Conservation (phyloP, 2,888 invertebrate species). For the Allolobophora icterica region DNA sequence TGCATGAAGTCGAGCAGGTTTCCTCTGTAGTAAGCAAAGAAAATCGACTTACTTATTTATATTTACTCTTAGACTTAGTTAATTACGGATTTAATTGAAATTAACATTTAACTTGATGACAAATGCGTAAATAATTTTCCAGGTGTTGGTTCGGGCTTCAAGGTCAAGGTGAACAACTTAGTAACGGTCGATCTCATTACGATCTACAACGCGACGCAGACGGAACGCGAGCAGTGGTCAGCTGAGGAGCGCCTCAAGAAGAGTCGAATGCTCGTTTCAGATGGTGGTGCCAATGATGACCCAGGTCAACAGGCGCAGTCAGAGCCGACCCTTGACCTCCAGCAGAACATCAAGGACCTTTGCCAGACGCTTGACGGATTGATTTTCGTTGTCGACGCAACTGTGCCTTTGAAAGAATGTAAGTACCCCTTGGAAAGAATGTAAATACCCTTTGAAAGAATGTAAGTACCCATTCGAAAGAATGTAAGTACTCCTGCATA, state of each 20-base stretch:
- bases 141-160: slow-evolving; percentile 46
- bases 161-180: slow-evolving; percentile 39
- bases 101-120: too few species aligned
- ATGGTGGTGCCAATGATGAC: slow-evolving; percentile 9
- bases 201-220: slow-evolving; percentile 45
- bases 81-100: not conserved
- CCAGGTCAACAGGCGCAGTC: slow-evolving; percentile 9
- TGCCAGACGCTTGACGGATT: slow-evolving; percentile 60
- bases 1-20: too few species aligned
- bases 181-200: slow-evolving; percentile 45
- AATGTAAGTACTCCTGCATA: too few species aligned
- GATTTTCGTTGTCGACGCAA: slow-evolving; percentile 61
- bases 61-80: too few species aligned
- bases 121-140: not conserved
- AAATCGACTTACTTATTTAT: too few species aligned
- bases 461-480: slow-evolving; percentile 42
- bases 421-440: slow-evolving; percentile 19
- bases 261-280: slow-evolving; percentile 51
- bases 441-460: slow-evolving; percentile 42
- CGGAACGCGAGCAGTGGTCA: slow-evolving; percentile 41
- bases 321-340: slow-evolving; percentile 49
- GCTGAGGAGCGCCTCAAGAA: slow-evolving; percentile 35
- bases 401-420: slow-evolving; percentile 48
- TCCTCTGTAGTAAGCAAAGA: too few species aligned
- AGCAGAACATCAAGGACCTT: slow-evolving; percentile 56